These are phyloP conservation scores for Drosophila rufa DNA, from an alignment of 1,140 invertebrate genomes.

Conservation along the genomic window DNA sequence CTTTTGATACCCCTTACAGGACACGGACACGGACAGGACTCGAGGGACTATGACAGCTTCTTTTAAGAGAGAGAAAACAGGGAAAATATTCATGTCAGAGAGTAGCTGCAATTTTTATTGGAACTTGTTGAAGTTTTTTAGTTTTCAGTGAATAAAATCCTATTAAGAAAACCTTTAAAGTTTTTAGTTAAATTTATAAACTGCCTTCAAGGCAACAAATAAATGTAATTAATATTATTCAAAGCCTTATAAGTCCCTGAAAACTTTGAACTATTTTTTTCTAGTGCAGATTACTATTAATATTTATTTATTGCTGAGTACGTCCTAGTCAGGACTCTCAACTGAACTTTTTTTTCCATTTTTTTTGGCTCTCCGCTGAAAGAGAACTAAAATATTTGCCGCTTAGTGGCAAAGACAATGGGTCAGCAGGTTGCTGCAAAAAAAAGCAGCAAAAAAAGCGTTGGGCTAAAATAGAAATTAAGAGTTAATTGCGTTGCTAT, in stretches of 20 bases:
- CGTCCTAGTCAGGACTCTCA: not conserved
- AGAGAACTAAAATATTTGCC: constrained; percentile 46
- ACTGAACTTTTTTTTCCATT: not conserved
- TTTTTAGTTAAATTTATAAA: too few species aligned
- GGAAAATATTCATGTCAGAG: not conserved
- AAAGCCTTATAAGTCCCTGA: too few species aligned
- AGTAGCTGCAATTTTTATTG: too few species aligned
- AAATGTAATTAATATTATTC: too few species aligned
- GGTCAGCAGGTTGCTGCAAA: constrained; percentile 43
- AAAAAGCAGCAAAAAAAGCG: constrained; percentile 33
- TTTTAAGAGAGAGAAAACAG: not conserved
- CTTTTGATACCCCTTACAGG: constrained; percentile 19
- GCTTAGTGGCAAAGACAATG: constrained; percentile 56
- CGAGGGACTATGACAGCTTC: not conserved
- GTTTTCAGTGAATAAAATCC: not conserved
- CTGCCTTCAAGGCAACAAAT: too few species aligned
- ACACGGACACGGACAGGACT: constrained; percentile 8
- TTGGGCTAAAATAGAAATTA: constrained; percentile 73
- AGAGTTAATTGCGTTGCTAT: constrained; percentile 81
- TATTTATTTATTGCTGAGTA: not conserved
- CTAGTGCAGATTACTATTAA: too few species aligned
- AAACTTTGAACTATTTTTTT: too few species aligned
- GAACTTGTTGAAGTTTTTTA: too few species aligned
- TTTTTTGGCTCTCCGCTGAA: constrained; percentile 4
- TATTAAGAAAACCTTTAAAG: not conserved